Evolutionary conservation across 2,797 vertebrate genomes (phyloP), one percentile per base, ranked within the genome.

Genomic region (Pipistrellus pygmaeus): DNA sequence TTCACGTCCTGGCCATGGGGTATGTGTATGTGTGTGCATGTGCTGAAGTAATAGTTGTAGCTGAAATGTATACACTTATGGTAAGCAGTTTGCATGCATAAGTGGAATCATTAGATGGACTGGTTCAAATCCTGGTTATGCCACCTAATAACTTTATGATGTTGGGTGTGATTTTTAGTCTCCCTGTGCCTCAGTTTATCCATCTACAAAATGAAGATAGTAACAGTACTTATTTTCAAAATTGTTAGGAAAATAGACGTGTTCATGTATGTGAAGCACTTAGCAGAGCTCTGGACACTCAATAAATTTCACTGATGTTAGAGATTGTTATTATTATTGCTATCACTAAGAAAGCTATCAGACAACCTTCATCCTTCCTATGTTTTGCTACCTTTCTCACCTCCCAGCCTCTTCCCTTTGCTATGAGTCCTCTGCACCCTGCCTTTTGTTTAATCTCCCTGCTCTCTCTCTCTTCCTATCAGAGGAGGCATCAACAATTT

Each of bases 171-270:
- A 60, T 53, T 75, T 53, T 95, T 81, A 76, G 32, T 12, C 32
- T 75, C 75, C 73, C 69, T 73, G 23, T 94, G n/a, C 44, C 77
- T 82, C 55, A 78, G 25, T 90, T 71, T 87, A 57, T 90, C 78
- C 81, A 35, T 38, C 66, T 91, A 27, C 10, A 84, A 72, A 95
- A 82, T 66, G 21, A n/a, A 75, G 38, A 81, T 25, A 75, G 30
- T 60, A 89, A 48, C 23, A 68, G 51, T 12, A 64, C 20, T 91
- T 44, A 69, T 55, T 93, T 90, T 87, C 44, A 92, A 64, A 62
- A 46, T 27, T 72, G 41, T 51, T 88, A 81, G 41, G 85, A 75
- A 64, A 96, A 46, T 35, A 83, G 30, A n/a, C 75, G 8, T 23
- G 14, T 80, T 48, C 30, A 41, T n/a, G 20, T 55, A 14, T 71